Base-by-base conservation (phyloP, 2,113 vertebrate genomes). In the Alligator sinensis region DNA sequence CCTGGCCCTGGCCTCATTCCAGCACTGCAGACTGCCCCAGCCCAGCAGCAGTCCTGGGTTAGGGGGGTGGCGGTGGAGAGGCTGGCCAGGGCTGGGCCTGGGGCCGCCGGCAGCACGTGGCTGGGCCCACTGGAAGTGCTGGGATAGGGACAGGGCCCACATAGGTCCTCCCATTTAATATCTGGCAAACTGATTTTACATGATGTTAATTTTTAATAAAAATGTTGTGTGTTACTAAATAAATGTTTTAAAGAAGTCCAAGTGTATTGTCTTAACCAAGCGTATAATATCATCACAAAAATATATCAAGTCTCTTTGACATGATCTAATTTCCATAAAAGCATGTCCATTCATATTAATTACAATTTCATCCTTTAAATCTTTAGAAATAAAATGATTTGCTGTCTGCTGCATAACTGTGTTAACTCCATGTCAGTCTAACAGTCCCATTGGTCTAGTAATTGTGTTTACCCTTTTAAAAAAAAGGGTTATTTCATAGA, bases 111-210 rank as follows among this genome's bases (percentile, higher is more conserved):
- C 34, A 34, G 34, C 34, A 34, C 34, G 4, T 34, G 34, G 47
- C 47, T 47, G 47, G 47, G 47, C 47, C 47, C 47, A 47, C 47
- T 9, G 47, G 47, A 47, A 47, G 6, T 9, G 9, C 47, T 47
- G 47, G 47, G 47, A 47, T 47, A 47, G 47, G 47, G 47, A 6
- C 47, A 9, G 47, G 47, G 47, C 47, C 47, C 47, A 47, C 47
- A 47, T 9, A 47, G 47, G 47, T 47, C 47, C 47, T 79, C 55
- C 47, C 28, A 58, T 55, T 89, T 89, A 87, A 38, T 76, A 14
- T 70, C 13, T n/a, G 59, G 14, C 82, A 87, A 92, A 93, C 87
- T 91, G 66, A 90, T 95, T 94, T 90, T 82, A 77, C 61, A 2
- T 47, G 2, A 76, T 90, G 38, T 4, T 14, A 61, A 0, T 85